phyloP scores from a whole-genome alignment of 2,797 vertebrate species.

The Myripristis jacobus region DNA sequence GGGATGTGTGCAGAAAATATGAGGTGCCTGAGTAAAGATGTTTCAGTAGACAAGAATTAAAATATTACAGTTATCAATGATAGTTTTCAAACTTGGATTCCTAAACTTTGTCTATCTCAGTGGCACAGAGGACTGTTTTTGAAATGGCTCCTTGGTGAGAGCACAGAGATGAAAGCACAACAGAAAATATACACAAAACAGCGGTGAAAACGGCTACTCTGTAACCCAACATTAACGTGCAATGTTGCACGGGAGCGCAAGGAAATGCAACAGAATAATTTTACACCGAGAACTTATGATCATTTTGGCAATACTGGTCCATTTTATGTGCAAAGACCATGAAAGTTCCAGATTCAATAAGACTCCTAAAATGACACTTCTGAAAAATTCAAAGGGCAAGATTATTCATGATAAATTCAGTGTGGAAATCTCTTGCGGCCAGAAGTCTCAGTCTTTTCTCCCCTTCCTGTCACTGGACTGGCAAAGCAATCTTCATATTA shows the following conservation, averaged over 20 bases:
- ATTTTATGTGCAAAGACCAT: constrained; percentile 22
- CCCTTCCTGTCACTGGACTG: background rate
- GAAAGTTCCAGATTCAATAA: constrained; percentile 14
- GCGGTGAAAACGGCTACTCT: background rate
- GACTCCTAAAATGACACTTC: constrained; percentile 4
- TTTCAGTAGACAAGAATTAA: no score
- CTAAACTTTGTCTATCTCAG: no score
- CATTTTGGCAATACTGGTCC: constrained; percentile 38
- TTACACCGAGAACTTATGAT: constrained; percentile 15
- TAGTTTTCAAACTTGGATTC: no score
- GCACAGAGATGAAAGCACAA: background rate
- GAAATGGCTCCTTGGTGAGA: no score
- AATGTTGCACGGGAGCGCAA: constrained; percentile 22
- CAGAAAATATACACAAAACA: no score
- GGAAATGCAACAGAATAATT: constrained; percentile 15
- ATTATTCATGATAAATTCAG: constrained; percentile 26
- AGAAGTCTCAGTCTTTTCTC: background rate
- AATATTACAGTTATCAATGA: background rate
- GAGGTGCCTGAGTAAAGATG: background rate
- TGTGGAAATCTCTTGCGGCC: constrained; percentile 20
- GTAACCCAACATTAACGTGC: constrained; percentile 19
- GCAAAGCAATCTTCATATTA: constrained; percentile 2
- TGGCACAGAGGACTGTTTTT: no score
- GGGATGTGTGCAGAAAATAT: background rate
- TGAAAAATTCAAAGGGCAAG: constrained; percentile 26